Percentiles rank a stretch among this genome's conserved stretches.
phyloP scores from a whole-genome alignment of 2,888 invertebrate genomes.

The Pimpla rufipes region DNA sequence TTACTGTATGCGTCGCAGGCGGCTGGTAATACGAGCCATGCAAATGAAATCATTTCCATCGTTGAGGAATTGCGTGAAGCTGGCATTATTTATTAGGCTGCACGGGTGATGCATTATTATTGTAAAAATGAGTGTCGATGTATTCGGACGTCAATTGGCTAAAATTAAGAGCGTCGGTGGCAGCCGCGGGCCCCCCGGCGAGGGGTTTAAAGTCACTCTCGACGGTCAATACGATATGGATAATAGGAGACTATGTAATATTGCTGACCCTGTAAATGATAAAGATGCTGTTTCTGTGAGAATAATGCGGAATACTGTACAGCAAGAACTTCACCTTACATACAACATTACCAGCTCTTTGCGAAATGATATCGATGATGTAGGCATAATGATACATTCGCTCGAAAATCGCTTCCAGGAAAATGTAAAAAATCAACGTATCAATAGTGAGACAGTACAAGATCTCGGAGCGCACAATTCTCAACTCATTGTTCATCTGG shows the following conservation, averaged over 20 bases:
- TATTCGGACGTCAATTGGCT: slow-evolving; percentile 32
- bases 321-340: slow-evolving; percentile 12
- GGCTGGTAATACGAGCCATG: slow-evolving; percentile 13
- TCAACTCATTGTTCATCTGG: slow-evolving; percentile 42
- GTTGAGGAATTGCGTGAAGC: slow-evolving; percentile 35
- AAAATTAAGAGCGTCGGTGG: background rate
- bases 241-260: slow-evolving; percentile 49
- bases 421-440: slow-evolving; percentile 1
- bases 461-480: slow-evolving; percentile 11
- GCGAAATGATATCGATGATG: slow-evolving; percentile 32
- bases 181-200: slow-evolving; percentile 43
- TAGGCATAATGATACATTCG: background rate
- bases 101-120: background rate
- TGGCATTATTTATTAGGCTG: background rate
- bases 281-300: slow-evolving; percentile 40
- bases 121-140: background rate
- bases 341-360: slow-evolving; percentile 33
- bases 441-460: slow-evolving; percentile 19
- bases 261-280: slow-evolving; percentile 37
- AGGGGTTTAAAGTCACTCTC: slow-evolving; percentile 46
- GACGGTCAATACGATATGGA: slow-evolving; percentile 60
- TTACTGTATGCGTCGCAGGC: slow-evolving; percentile 29
- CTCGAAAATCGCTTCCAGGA: background rate
- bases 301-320: background rate
- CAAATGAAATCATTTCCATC: slow-evolving; percentile 8